Evolutionary conservation across 2,797 vertebrate genomes (phyloP), one percentile per base, ranked within the genome.

Genomic region (Pelobates cultripes): DNA sequence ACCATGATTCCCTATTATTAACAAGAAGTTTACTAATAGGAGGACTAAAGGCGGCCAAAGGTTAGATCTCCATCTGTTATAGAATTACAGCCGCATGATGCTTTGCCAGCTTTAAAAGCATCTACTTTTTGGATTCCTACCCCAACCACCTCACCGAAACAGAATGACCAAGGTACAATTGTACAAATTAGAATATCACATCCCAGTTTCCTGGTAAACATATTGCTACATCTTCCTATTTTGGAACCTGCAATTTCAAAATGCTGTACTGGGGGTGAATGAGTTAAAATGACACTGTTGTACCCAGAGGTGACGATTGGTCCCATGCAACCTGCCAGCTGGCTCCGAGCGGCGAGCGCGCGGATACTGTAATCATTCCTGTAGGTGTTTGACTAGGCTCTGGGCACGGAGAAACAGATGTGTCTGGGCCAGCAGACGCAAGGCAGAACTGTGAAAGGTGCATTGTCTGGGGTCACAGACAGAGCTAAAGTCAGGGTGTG

Each of bases 391-490:
- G 82, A 70, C 71, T 51, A 63, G 71, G 53, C 70, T 63, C 47
- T 43, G 4, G 75, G 41, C 45, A n/a, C 47, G 10, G 61, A 67
- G 80, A 73, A 78, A 78, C 61, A 78, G 28, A 75, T 70, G 71
- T 79, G 81, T 79, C 71, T 75, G 44, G 43, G 9, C 68, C 55
- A 60, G 71, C 70, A 78, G 76, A 78, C 76, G 75, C 51, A 78
- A 70, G 72, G 77, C 63, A 42, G 43, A 83, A n/a, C 51, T 55
- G 82, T 83, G 71, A 83, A 83, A 83, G 82, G 82, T 83, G 67
- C 82, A 75, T 83, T 83, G 82, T 83, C 77, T 83, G 77, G 55
- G 82, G 82, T 83, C 77, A 83, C 77, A 79, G 73, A 71, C 81
- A 43, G 77, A 75, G 82, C 72, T 66, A 51, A 41, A 79, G 44